These are phyloP conservation scores for Ganaspis brasiliensis DNA, from an alignment of 2,888 invertebrate species.

Conservation along the genomic window DNA sequence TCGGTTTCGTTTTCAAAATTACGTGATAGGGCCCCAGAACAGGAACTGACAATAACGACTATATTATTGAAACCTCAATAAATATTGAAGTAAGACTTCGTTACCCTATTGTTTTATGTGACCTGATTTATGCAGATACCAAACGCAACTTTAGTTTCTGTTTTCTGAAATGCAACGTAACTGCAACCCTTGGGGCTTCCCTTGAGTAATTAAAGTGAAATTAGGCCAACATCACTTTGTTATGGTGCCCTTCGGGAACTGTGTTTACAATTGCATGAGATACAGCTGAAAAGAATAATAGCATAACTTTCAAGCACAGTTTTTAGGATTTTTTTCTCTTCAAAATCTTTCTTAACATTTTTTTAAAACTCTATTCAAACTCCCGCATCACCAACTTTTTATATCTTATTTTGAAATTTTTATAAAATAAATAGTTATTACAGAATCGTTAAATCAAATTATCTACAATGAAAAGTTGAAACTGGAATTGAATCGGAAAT, in stretches of 20 bases:
- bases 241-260: constrained; percentile 2
- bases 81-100: constrained; percentile 9
- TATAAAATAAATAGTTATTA: too few species aligned
- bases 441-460: too few species aligned
- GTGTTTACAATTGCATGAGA: not conserved
- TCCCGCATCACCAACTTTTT: too few species aligned
- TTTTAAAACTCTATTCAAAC: too few species aligned
- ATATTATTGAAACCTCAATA: not conserved
- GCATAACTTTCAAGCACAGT: not conserved
- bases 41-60: not conserved
- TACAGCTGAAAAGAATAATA: not conserved
- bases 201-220: constrained; percentile 25
- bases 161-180: constrained; percentile 20
- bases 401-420: too few species aligned
- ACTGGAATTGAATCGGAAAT: too few species aligned
- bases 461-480: too few species aligned
- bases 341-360: too few species aligned
- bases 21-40: too few species aligned
- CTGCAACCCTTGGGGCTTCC: not conserved
- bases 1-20: too few species aligned
- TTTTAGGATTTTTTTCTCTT: not conserved
- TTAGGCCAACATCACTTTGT: constrained; percentile 16
- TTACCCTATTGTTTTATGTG: not conserved
- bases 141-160: not conserved
- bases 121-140: constrained; percentile 13